Conservation (phyloP, 2,113 vertebrate genomes). For the Mus musculus region DNA sequence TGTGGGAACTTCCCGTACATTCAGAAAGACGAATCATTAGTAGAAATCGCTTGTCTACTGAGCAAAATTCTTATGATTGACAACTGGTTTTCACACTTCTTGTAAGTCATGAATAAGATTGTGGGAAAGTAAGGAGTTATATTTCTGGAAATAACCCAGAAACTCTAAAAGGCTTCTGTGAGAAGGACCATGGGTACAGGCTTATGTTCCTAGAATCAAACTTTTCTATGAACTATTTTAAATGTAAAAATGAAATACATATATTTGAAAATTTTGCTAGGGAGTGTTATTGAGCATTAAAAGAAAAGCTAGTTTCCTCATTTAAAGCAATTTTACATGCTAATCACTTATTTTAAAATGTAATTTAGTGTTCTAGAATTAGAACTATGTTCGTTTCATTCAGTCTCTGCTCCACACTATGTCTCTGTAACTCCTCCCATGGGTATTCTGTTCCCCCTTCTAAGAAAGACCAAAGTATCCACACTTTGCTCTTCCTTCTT, state of each 20-base stretch:
- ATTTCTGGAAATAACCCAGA: neutral
- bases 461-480: too few relatives aligned
- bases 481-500: too few relatives aligned
- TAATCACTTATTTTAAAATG: neutral
- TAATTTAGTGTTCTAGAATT: neutral
- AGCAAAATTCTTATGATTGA: neutral
- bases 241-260: neutral
- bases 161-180: neutral
- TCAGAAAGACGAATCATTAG: neutral
- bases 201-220: neutral
- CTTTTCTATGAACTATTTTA: slow-evolving; percentile 17
- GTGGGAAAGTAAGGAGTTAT: neutral
- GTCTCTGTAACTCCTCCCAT: too few relatives aligned
- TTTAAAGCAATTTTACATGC: neutral
- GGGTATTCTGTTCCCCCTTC: too few relatives aligned
- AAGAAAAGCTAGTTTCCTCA: neutral
- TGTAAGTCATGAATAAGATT: neutral
- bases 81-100: neutral
- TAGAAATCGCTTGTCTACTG: neutral
- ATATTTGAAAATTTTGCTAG: neutral
- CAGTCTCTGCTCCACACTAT: too few relatives aligned
- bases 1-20: neutral
- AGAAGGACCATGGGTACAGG: neutral
- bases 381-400: slow-evolving; percentile 44
- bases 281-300: neutral